Percentiles rank a stretch among this genome's conserved stretches.
Evolutionary conservation across 2,113 vertebrate genomes (phyloP).

Genomic region (Urocitellus parryii): DNA sequence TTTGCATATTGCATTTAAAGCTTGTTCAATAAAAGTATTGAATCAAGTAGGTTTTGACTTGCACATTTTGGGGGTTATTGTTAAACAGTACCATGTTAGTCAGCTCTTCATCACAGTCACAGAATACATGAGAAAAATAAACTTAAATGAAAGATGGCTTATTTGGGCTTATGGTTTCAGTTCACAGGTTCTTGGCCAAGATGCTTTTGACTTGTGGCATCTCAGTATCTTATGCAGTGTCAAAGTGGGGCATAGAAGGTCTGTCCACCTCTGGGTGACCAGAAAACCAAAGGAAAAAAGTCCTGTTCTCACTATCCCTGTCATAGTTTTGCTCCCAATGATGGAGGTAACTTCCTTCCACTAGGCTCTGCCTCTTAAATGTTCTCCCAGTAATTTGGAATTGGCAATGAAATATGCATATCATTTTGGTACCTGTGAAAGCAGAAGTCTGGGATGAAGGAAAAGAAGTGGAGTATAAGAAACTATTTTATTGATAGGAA

Average conservation of each 20-base stretch:
- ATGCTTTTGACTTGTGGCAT: neutral
- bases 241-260: neutral
- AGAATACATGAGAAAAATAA: neutral
- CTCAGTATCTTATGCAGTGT: neutral
- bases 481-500: neutral
- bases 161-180: neutral
- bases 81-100: neutral
- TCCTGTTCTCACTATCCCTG: no score
- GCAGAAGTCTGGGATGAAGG: neutral
- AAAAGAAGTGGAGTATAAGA: neutral
- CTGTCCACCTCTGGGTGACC: rapidly evolving
- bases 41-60: neutral
- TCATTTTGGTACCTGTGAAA: neutral
- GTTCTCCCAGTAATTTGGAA: neutral
- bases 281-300: neutral
- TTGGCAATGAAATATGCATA: neutral
- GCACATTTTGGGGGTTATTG: neutral
- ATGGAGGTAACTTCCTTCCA: neutral
- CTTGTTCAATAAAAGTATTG: neutral
- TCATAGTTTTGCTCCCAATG: neutral
- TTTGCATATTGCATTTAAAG: neutral
- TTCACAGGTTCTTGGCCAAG: neutral
- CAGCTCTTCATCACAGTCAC: neutral
- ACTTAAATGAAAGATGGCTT: neutral
- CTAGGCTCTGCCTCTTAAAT: neutral